Percentiles rank a stretch among this genome's conserved stretches.
Evolutionary conservation across 2,797 vertebrate genomes (phyloP).

Genomic region (Sebastes baramenuke): DNA sequence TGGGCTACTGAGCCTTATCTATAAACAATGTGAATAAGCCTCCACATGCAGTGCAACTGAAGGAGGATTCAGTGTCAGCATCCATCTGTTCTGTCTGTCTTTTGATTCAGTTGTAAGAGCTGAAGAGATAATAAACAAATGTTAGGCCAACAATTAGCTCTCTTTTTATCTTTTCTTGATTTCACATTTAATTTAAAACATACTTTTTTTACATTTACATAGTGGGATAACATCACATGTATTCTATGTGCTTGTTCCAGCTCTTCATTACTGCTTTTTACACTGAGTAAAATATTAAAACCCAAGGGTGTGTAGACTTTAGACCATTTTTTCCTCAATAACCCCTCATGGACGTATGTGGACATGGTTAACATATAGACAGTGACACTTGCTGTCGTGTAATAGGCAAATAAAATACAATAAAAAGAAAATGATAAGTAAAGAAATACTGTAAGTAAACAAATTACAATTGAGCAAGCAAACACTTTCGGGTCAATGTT

Average conservation of each 20-base stretch:
- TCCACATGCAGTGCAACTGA: constrained; percentile 7
- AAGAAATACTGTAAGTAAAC: too few relatives aligned
- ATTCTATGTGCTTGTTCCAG: background rate
- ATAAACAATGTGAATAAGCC: constrained; percentile 41
- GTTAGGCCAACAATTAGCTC: too few relatives aligned
- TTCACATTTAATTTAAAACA: background rate
- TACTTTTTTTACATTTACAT: background rate
- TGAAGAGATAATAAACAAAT: background rate
- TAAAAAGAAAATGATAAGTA: background rate
- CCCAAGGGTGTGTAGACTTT: background rate
- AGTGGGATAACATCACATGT: background rate
- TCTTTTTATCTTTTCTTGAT: background rate
- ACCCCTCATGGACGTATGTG: background rate
- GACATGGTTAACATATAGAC: background rate
- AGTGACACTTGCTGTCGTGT: background rate
- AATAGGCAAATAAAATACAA: background rate
- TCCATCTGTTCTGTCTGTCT: constrained; percentile 10
- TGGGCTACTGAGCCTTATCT: constrained; percentile 60
- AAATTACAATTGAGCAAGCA: background rate
- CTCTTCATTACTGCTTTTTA: background rate
- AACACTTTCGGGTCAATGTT: background rate
- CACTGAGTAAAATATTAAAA: background rate
- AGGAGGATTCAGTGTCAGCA: constrained; percentile 2
- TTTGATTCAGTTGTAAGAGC: background rate
- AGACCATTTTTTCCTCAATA: fast-evolving